A percentile compares a stretch with the other conserved stretches of the same genome.
phyloP scores from a whole-genome alignment of 2,113 vertebrate genomes.

The Prochilodus magdalenae region DNA sequence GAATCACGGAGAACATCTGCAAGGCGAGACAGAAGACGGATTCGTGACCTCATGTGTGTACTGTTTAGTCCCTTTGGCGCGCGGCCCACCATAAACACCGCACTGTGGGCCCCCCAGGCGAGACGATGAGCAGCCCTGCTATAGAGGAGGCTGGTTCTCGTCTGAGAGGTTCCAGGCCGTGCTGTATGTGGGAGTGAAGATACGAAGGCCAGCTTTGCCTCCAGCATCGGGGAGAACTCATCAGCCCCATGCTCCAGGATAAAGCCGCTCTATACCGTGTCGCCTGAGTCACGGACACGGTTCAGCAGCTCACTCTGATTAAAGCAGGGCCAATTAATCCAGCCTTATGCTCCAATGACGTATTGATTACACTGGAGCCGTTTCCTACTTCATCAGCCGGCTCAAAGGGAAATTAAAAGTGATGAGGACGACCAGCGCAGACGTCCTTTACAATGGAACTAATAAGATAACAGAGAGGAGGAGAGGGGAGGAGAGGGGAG shows the following conservation, averaged over 20 bases:
- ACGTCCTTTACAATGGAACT: background rate
- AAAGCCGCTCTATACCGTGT: background rate
- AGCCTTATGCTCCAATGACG: constrained; percentile 47
- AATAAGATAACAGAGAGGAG: background rate
- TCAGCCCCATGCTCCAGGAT: background rate
- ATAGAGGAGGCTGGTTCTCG: too few species aligned
- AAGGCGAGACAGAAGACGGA: background rate
- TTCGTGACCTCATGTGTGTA: too few species aligned
- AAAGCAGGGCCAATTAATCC: constrained; percentile 50
- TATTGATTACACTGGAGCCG: constrained; percentile 64
- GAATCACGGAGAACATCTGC: constrained; percentile 92
- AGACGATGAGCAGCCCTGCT: too few species aligned
- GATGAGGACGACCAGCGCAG: constrained; percentile 48
- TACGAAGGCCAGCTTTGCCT: background rate
- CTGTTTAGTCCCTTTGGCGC: too few species aligned
- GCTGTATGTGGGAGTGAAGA: background rate
- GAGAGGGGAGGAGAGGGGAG: background rate
- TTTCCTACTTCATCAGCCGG: constrained; percentile 63
- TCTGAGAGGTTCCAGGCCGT: too few species aligned
- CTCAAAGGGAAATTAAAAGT: constrained; percentile 67
- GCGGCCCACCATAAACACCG: too few species aligned
- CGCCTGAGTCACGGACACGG: background rate
- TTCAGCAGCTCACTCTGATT: background rate
- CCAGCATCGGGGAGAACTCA: background rate
- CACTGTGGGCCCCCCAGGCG: too few species aligned